These are phyloP conservation scores for Psittacula derbiana DNA, from an alignment of 2,797 vertebrate genomes.

Conservation along the genomic window DNA sequence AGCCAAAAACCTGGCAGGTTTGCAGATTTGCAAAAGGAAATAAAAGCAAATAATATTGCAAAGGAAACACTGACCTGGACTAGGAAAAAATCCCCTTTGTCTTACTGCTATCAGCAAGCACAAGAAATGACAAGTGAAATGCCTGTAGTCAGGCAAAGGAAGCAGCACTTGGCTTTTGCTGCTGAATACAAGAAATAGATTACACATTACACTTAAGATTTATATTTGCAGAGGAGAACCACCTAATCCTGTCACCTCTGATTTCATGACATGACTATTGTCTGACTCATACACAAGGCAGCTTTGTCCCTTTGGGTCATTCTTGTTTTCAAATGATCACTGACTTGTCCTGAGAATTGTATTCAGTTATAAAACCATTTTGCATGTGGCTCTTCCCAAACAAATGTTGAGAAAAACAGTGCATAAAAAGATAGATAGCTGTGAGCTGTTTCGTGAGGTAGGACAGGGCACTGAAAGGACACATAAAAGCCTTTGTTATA, in stretches of 20 bases:
- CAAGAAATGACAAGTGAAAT: background rate
- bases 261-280: conserved; percentile 49
- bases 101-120: conserved; percentile 1
- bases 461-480: background rate
- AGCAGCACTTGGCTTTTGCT: background rate
- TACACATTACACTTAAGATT: background rate
- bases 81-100: background rate
- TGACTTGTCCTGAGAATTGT: background rate
- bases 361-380: background rate
- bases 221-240: conserved; percentile 24
- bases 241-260: conserved; percentile 52
- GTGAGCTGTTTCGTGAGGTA: background rate
- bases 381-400: background rate
- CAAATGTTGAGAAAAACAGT: background rate
- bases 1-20: conserved; percentile 37
- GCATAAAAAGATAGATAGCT: background rate
- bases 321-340: background rate
- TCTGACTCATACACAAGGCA: conserved; percentile 28
- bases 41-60: background rate
- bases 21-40: conserved; percentile 30
- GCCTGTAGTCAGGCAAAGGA: background rate
- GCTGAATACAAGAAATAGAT: background rate
- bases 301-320: conserved; percentile 14
- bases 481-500: background rate
- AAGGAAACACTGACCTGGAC: background rate